Percentiles rank a stretch among this genome's conserved stretches.
Evolutionary conservation across 1,140 invertebrate species (phyloP).

Genomic region (Lasaia peninsularis): DNA sequence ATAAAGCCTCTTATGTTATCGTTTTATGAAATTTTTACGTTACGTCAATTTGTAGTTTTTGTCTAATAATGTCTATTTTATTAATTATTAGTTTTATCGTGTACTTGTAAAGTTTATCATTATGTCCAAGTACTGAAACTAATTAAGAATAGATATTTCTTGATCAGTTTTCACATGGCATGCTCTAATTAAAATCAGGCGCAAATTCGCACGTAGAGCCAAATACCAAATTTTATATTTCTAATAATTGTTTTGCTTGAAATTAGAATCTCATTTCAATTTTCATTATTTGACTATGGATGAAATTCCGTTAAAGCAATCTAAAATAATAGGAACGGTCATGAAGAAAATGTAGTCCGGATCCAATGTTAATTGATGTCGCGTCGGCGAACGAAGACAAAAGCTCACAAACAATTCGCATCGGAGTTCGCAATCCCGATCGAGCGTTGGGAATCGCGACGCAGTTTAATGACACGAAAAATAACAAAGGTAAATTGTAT

Average conservation of each 20-base stretch:
- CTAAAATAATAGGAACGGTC: slow-evolving; percentile 49
- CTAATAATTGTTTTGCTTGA: slow-evolving; percentile 1
- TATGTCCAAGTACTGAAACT: too few species aligned
- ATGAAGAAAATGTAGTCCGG: slow-evolving; percentile 66
- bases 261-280: slow-evolving; percentile 18
- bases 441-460: slow-evolving; percentile 72
- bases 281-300: slow-evolving; percentile 26
- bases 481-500: slow-evolving; percentile 78
- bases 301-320: slow-evolving; percentile 47
- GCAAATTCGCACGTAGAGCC: too few species aligned
- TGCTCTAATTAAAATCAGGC: too few species aligned
- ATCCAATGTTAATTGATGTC: slow-evolving; percentile 74
- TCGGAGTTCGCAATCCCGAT: slow-evolving; percentile 73
- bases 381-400: slow-evolving; percentile 66
- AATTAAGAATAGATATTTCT: too few species aligned
- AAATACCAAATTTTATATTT: not conserved
- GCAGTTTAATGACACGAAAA: slow-evolving; percentile 77
- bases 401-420: slow-evolving; percentile 76
- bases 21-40: too few species aligned
- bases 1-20: too few species aligned
- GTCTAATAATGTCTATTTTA: too few species aligned
- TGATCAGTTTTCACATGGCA: too few species aligned
- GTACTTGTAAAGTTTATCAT: too few species aligned
- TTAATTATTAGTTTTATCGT: too few species aligned
- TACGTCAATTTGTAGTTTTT: too few species aligned